Conservation (phyloP, 2,113 vertebrate species). For the Gallinago paraguaiae region DNA sequence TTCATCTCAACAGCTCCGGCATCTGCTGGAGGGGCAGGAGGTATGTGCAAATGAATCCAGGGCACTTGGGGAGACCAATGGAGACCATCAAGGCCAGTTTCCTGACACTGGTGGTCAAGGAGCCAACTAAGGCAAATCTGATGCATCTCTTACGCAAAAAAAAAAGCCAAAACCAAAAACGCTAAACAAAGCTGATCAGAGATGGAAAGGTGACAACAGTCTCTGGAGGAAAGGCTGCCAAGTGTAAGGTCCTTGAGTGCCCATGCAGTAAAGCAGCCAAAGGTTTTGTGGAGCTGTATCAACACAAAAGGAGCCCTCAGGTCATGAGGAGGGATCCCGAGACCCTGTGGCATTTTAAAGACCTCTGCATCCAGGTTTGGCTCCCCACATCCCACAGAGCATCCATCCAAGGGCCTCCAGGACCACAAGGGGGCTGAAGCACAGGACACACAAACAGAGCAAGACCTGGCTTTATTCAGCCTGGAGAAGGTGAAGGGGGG, state of each 20-base stretch:
- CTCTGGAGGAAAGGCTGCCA: not conserved
- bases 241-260: not conserved
- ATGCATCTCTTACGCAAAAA: not conserved
- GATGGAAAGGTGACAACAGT: not conserved
- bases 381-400: not conserved
- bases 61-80: too few relatives aligned
- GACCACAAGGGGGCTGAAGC: not conserved
- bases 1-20: not conserved
- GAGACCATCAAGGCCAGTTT: not conserved
- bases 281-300: not conserved
- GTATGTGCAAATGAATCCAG: not conserved
- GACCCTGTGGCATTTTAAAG: not conserved
- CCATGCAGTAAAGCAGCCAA: not conserved
- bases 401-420: not conserved
- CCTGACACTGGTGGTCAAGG: not conserved
- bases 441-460: not conserved
- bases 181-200: not conserved
- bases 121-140: not conserved
- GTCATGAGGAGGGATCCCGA: not conserved
- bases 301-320: not conserved
- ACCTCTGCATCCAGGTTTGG: not conserved
- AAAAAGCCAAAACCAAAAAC: not conserved
- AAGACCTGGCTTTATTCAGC: not conserved
- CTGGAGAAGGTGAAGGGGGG: not conserved
- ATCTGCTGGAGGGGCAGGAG: not conserved